A percentile compares a stretch with the other conserved stretches of the same genome.
phyloP scores from a whole-genome alignment of 1,140 invertebrate species.

The Leucophenga varia region DNA sequence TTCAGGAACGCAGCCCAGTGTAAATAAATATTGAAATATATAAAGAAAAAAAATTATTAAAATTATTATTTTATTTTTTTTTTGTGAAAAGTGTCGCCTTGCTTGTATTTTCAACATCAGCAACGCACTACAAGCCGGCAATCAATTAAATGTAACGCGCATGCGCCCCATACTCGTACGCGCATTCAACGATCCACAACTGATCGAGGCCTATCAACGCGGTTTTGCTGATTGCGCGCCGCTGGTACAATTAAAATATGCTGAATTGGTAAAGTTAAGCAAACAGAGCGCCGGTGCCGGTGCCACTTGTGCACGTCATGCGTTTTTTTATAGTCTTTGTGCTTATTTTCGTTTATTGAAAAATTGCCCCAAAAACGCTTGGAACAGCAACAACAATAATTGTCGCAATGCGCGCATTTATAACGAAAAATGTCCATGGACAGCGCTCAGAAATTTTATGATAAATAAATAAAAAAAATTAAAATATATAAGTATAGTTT shows the following conservation, averaged over 20 bases:
- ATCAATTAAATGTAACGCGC: conserved; percentile 6
- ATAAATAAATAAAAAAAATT: conserved; percentile 23
- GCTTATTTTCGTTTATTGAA: conserved; percentile 29
- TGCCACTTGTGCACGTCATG: conserved; percentile 38
- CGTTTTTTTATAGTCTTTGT: conserved; percentile 39
- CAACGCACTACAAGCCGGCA: conserved; percentile 17
- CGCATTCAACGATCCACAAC: conserved; percentile 20
- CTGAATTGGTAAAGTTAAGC: conserved; percentile 22
- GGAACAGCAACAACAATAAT: conserved; percentile 28
- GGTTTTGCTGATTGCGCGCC: conserved; percentile 28
- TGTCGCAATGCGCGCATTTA: conserved; percentile 28
- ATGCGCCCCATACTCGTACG: conserved; percentile 32
- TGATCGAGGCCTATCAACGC: conserved; percentile 25
- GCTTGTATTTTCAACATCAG: conserved; percentile 36
- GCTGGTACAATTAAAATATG: conserved; percentile 22
- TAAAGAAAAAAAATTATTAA: too few relatives aligned
- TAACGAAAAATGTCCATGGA: conserved; percentile 28
- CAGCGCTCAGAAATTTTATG: conserved; percentile 39
- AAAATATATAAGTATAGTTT: neutral
- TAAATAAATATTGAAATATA: conserved; percentile 10
- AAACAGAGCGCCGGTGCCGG: conserved; percentile 29
- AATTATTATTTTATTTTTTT: neutral
- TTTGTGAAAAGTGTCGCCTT: conserved; percentile 38
- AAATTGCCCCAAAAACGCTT: conserved; percentile 23
- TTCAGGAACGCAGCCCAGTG: conserved; percentile 29